Evolutionary conservation across 2,113 vertebrate genomes (phyloP), one percentile per base, ranked within the genome.

Genomic region (Bambusicola thoracicus): DNA sequence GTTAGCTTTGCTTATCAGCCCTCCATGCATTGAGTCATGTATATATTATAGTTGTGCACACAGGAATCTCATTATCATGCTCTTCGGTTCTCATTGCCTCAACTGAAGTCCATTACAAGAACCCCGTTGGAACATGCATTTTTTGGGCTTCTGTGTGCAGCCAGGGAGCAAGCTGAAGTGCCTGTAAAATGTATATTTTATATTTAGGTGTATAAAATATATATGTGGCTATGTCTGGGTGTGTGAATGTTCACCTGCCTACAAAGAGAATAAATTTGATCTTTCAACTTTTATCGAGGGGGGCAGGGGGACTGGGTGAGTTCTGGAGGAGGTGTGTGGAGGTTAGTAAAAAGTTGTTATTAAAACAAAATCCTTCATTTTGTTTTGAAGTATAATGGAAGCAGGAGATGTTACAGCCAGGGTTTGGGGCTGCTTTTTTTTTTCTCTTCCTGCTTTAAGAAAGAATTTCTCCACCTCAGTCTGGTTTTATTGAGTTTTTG

Each of bases 111-210:
- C 96, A 93, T 95, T 91, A 96, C 62, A 94, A 97, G 55, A 81
- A 97, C 90, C 96, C 92, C 87, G 2, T 89, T 96, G 96, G 96
- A 97, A 93, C 79, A 56, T 55, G 81, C 75, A 46, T 87, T 96
- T 96, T 95, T 93, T 84, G 96, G 97, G 94, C 81, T 97, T 94
- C 93, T 93, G 74, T 94, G 92, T 96, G 95, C 93, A 97, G 96
- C 94, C 91, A 79, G 95, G 86, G 81, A 96, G 96, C 66, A 81
- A 96, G 95, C 87, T 72, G 97, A 93, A 91, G 95, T 96, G 90
- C 90, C 97, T 97, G 95, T 98, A 96, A 98, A 98, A 98, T 98
- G 97, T 98, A 98, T 98, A 97, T 98, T 98, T 98, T 96, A 98
- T 98, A 96, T 97, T 98, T 97, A 97, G 96, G 88, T 78, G 1